A percentile compares a stretch with the other conserved stretches of the same genome.
phyloP scores from a whole-genome alignment of 2,888 invertebrate species.

The Pandemis heparana region DNA sequence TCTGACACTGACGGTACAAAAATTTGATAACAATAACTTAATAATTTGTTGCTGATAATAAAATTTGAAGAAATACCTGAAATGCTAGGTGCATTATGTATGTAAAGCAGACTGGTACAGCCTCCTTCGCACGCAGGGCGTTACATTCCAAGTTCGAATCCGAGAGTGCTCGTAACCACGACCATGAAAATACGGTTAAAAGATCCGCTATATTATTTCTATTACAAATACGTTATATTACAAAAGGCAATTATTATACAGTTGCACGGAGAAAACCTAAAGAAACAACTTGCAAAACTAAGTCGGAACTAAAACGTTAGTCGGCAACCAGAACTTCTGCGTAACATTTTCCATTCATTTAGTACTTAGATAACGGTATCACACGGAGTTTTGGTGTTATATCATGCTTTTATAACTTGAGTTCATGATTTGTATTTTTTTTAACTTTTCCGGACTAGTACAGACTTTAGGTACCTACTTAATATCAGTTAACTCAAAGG shows the following conservation, averaged over 20 bases:
- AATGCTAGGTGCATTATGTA: too few relatives aligned
- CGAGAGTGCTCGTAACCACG: not conserved
- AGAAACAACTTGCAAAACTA: constrained; percentile 7
- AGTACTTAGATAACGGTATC: constrained; percentile 1
- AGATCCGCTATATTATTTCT: not conserved
- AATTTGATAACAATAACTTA: too few relatives aligned
- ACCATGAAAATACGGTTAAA: not conserved
- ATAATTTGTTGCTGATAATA: too few relatives aligned
- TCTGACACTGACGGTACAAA: too few relatives aligned
- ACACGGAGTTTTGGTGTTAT: not conserved
- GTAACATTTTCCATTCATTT: constrained; percentile 2
- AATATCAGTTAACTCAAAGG: too few relatives aligned
- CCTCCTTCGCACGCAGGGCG: too few relatives aligned
- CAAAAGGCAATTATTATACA: constrained; percentile 4
- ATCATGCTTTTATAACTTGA: not conserved
- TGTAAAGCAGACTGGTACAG: too few relatives aligned
- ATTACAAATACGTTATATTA: not conserved
- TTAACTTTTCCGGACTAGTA: not conserved
- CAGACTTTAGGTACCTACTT: not conserved
- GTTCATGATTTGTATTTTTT: not conserved
- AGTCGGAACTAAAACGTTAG: constrained; percentile 8
- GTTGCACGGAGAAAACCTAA: not conserved
- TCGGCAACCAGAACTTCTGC: not conserved
- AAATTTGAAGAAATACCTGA: too few relatives aligned
- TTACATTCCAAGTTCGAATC: too few relatives aligned